A percentile compares a stretch with the other conserved stretches of the same genome.
These are phyloP conservation scores for Ondatra zibethicus DNA, from an alignment of 2,113 vertebrate genomes.

Conservation along the genomic window DNA sequence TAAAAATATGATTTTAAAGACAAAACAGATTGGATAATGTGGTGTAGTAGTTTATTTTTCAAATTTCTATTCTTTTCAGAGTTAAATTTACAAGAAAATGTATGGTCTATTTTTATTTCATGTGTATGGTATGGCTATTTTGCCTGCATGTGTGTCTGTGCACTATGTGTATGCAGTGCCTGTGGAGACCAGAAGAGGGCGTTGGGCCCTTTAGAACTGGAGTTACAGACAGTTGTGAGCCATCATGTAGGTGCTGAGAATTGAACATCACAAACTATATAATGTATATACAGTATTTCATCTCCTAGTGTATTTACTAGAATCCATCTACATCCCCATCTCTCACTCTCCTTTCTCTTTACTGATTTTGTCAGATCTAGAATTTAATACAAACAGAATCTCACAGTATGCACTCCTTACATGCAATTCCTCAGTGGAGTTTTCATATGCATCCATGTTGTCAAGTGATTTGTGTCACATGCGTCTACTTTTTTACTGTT, in stretches of 20 bases:
- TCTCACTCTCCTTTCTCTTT: background rate
- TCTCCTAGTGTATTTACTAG: background rate
- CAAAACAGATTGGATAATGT: background rate
- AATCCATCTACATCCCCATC: background rate
- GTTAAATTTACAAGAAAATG: conserved; percentile 4
- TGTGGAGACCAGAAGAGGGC: background rate
- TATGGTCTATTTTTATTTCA: background rate
- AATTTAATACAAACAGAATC: background rate
- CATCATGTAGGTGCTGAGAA: background rate
- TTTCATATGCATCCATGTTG: background rate
- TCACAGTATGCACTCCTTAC: background rate
- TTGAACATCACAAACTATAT: background rate
- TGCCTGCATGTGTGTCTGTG: background rate
- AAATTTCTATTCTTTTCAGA: conserved; percentile 49
- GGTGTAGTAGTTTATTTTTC: background rate
- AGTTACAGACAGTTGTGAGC: background rate
- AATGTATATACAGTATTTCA: background rate
- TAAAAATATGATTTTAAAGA: conserved; percentile 11
- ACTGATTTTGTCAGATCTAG: background rate
- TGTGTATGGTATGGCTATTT: background rate
- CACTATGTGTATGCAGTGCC: background rate
- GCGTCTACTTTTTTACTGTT: background rate
- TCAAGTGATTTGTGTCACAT: background rate
- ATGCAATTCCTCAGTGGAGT: background rate
- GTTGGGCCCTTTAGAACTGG: background rate